phyloP scores from a whole-genome alignment of 2,888 invertebrate genomes.

The Phlogophora meticulosa region DNA sequence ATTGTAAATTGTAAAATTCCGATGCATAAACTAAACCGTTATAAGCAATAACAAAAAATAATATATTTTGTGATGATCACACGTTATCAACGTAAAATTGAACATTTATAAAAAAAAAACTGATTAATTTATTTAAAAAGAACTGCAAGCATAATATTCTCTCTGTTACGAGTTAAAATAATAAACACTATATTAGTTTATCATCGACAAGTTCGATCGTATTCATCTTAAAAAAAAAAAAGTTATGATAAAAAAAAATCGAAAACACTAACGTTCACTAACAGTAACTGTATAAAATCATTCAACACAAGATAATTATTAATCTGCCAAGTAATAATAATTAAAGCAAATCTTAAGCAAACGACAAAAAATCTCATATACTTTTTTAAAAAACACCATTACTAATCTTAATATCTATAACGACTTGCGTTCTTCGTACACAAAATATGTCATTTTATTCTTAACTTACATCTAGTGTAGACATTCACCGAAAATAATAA shows the following conservation, averaged over 20 bases:
- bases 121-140: slow-evolving; percentile 56
- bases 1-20: slow-evolving; percentile 73
- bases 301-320: slow-evolving; percentile 80
- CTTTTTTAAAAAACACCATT: slow-evolving; percentile 74
- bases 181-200: slow-evolving; percentile 65
- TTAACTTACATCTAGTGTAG: slow-evolving; percentile 73
- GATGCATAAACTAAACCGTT: slow-evolving; percentile 77
- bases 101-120: slow-evolving; percentile 56
- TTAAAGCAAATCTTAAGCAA: slow-evolving; percentile 87
- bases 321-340: slow-evolving; percentile 84
- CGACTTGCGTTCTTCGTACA: slow-evolving; percentile 79
- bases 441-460: slow-evolving; percentile 89
- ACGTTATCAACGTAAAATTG: slow-evolving; percentile 60
- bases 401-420: slow-evolving; percentile 68
- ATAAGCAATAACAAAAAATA: slow-evolving; percentile 79
- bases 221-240: slow-evolving; percentile 68
- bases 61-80: slow-evolving; percentile 76
- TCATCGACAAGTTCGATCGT: slow-evolving; percentile 55
- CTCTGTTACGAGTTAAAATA: slow-evolving; percentile 58
- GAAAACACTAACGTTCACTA: slow-evolving; percentile 79
- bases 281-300: slow-evolving; percentile 79
- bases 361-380: slow-evolving; percentile 77
- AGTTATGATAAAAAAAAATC: slow-evolving; percentile 69
- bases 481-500: slow-evolving; percentile 66
- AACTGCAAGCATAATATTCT: slow-evolving; percentile 65